A percentile compares a stretch with the other conserved stretches of the same genome.
phyloP scores from a whole-genome alignment of 2,113 vertebrate species.

The Prinia subflava region DNA sequence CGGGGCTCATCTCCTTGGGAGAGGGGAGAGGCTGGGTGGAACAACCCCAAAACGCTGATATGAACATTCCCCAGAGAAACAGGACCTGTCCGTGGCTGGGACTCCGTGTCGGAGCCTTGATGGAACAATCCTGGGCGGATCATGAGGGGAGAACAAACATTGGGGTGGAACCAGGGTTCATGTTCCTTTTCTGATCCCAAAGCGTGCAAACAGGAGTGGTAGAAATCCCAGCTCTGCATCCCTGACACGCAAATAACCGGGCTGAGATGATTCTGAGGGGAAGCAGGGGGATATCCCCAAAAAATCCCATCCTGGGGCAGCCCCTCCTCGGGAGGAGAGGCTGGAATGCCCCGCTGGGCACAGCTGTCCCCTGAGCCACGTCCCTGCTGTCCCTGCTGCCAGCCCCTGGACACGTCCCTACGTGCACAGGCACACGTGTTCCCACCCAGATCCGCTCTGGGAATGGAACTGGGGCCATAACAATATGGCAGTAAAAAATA shows the following conservation, averaged over 20 bases:
- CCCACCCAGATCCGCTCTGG: not conserved
- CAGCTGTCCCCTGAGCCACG: not conserved
- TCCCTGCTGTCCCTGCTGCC: not conserved
- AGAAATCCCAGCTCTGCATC: not conserved
- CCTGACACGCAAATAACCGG: not conserved
- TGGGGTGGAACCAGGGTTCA: not conserved
- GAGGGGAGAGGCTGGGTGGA: not conserved
- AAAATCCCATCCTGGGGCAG: not conserved
- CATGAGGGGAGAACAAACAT: fast-evolving
- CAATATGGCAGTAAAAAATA: conserved; percentile 73
- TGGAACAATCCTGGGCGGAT: not conserved
- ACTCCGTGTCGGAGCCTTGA: fast-evolving
- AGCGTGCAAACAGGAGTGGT: fast-evolving
- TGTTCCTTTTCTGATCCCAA: not conserved
- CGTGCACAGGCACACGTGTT: not conserved
- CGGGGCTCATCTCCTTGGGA: not conserved
- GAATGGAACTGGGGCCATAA: conserved; percentile 11
- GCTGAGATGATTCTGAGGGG: fast-evolving
- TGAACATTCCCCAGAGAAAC: not conserved
- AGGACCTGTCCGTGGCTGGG: not conserved
- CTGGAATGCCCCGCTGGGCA: fast-evolving
- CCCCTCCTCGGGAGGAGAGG: not conserved
- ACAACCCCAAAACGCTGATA: not conserved
- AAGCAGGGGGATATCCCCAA: not conserved
- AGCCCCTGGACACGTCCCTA: fast-evolving